These are phyloP conservation scores for Phenacoccus solenopsis DNA, from an alignment of 1,140 invertebrate genomes.

Conservation along the genomic window DNA sequence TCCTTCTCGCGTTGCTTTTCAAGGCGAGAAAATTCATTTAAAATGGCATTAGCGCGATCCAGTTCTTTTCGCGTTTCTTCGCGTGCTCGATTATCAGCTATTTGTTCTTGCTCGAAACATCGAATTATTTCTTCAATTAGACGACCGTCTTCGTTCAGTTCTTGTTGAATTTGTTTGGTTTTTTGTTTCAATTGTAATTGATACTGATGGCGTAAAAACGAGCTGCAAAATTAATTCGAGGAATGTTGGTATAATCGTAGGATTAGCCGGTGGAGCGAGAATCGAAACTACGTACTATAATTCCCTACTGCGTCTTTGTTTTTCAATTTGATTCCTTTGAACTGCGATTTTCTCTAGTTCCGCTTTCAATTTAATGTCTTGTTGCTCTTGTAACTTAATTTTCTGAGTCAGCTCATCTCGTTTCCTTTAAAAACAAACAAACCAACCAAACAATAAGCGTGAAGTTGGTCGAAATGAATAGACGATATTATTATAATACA, in stretches of 20 bases:
- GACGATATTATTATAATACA: too few species aligned
- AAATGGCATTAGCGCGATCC: not conserved
- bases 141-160: slow-evolving; percentile 17
- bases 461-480: too few species aligned
- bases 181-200: slow-evolving; percentile 11
- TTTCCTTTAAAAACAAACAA: not conserved
- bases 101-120: not conserved
- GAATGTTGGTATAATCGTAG: too few species aligned
- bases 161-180: slow-evolving; percentile 18
- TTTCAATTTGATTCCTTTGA: not conserved
- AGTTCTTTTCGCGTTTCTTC: slow-evolving; percentile 17
- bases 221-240: slow-evolving; percentile 1
- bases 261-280: not conserved
- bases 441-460: too few species aligned
- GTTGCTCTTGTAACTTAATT: not conserved
- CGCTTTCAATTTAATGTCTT: not conserved
- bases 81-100: not conserved
- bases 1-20: slow-evolving; percentile 21
- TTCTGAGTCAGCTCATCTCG: not conserved
- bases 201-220: slow-evolving; percentile 12
- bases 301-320: not conserved
- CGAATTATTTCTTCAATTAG: slow-evolving; percentile 6
- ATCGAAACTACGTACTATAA: not conserved
- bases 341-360: not conserved
- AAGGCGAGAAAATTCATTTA: slow-evolving; percentile 7